These are phyloP conservation scores for Synergus umbraculus DNA, from an alignment of 2,888 invertebrate species.

Conservation along the genomic window DNA sequence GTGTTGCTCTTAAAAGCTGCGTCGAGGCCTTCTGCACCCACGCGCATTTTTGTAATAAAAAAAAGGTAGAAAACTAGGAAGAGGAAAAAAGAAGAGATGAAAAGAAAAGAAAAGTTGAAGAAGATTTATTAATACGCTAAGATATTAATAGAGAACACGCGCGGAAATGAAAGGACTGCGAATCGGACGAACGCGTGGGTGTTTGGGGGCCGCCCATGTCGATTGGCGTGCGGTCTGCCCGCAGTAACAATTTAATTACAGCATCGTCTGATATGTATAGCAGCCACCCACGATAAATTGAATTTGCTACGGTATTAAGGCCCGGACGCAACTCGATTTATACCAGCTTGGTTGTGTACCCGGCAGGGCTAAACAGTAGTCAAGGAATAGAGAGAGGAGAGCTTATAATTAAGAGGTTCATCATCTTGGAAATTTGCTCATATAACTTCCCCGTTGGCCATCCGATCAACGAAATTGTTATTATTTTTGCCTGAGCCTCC, in stretches of 20 bases:
- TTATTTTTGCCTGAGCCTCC: constrained; percentile 16
- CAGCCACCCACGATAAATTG: constrained; percentile 78
- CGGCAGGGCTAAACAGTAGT: constrained; percentile 75
- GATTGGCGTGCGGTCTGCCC: constrained; percentile 76
- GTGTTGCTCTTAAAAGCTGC: constrained; percentile 21
- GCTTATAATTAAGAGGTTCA: constrained; percentile 65
- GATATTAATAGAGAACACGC: constrained; percentile 72
- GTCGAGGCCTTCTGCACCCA: constrained; percentile 21
- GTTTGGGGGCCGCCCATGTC: constrained; percentile 75
- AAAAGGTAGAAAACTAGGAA: neutral
- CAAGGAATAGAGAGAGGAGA: constrained; percentile 55
- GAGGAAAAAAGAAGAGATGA: neutral
- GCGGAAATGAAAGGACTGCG: constrained; percentile 67
- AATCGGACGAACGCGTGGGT: constrained; percentile 66
- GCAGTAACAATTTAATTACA: constrained; percentile 78
- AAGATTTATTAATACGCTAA: constrained; percentile 42
- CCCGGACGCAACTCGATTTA: constrained; percentile 70
- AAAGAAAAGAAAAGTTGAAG: constrained; percentile 9
- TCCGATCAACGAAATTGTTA: constrained; percentile 36
- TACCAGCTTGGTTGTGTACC: constrained; percentile 63
- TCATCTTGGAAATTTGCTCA: constrained; percentile 60
- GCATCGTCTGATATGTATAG: constrained; percentile 73
- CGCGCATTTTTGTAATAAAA: neutral
- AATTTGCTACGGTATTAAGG: constrained; percentile 77
- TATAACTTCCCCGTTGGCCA: constrained; percentile 27